phyloP scores from a whole-genome alignment of 2,113 vertebrate species.

The Setophaga kirtlandii region DNA sequence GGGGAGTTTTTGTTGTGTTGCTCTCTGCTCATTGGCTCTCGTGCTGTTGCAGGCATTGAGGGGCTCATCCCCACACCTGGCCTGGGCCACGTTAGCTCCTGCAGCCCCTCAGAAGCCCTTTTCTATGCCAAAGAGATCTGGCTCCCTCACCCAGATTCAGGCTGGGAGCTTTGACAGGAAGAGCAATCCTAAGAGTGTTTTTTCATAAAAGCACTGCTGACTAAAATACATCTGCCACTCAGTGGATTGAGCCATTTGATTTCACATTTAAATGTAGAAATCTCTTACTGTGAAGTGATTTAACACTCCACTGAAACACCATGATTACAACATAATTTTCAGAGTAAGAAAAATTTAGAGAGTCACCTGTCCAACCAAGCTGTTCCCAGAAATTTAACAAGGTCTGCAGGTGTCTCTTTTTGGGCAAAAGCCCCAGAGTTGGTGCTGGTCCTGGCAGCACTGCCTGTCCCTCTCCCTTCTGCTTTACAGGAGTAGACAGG shows the following conservation, averaged over 20 bases:
- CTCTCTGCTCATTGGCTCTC: rapidly evolving
- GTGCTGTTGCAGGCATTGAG: rapidly evolving
- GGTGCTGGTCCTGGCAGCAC: not conserved
- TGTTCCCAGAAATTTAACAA: not conserved
- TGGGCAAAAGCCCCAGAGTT: not conserved
- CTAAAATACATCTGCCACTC: not conserved
- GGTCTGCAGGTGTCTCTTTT: not conserved
- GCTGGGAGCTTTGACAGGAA: not conserved
- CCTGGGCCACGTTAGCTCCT: not conserved
- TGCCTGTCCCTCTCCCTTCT: not conserved
- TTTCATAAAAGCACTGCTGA: not conserved
- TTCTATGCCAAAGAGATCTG: not conserved
- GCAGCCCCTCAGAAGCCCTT: not conserved
- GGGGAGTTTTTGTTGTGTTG: not conserved
- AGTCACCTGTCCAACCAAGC: not conserved
- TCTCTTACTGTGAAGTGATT: not conserved
- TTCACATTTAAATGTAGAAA: not conserved
- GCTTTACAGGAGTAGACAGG: not conserved
- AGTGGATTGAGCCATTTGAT: not conserved
- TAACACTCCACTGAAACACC: not conserved
- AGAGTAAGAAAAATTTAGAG: not conserved
- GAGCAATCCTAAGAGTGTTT: not conserved
- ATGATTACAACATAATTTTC: not conserved
- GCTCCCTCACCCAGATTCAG: not conserved
- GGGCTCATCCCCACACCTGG: not conserved